These are phyloP conservation scores for Chaenodraco wilsoni DNA, from an alignment of 2,797 vertebrate species.

Conservation along the genomic window DNA sequence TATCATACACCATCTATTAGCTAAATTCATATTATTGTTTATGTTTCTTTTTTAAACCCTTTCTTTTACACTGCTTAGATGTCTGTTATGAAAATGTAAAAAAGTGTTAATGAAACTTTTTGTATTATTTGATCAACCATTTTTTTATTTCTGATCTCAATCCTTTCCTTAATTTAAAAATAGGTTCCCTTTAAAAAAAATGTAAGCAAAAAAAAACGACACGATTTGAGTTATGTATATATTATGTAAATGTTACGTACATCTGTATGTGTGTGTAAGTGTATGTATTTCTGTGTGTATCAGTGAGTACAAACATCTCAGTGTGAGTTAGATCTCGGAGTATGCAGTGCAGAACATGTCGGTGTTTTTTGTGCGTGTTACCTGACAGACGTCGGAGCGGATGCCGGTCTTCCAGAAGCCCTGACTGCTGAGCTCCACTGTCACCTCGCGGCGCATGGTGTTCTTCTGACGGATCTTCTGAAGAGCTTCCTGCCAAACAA, in stretches of 20 bases:
- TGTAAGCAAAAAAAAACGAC: too few relatives aligned
- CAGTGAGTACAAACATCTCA: background rate
- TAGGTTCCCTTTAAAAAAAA: too few relatives aligned
- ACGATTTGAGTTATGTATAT: too few relatives aligned
- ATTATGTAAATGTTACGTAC: background rate
- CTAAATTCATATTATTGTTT: background rate
- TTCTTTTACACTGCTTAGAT: background rate
- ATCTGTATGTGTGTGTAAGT: background rate
- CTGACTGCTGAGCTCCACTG: constrained; percentile 97
- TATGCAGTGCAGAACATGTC: background rate
- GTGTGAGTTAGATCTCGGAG: background rate
- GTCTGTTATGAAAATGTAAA: too few relatives aligned
- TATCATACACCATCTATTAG: background rate
- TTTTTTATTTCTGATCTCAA: too few relatives aligned
- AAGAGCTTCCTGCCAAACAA: constrained; percentile 90
- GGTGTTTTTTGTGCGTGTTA: constrained; percentile 55
- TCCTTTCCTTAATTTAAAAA: too few relatives aligned
- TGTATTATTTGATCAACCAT: too few relatives aligned
- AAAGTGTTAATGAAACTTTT: too few relatives aligned
- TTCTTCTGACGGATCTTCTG: constrained; percentile 99
- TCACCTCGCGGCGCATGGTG: constrained; percentile 98
- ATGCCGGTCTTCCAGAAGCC: constrained; percentile 99
- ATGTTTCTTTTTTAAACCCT: background rate
- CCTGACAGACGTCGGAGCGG: constrained; percentile 98
- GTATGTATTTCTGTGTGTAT: background rate